Percentiles rank a stretch among this genome's conserved stretches.
phyloP scores from a whole-genome alignment of 2,113 vertebrate genomes.

The Condylura cristata region DNA sequence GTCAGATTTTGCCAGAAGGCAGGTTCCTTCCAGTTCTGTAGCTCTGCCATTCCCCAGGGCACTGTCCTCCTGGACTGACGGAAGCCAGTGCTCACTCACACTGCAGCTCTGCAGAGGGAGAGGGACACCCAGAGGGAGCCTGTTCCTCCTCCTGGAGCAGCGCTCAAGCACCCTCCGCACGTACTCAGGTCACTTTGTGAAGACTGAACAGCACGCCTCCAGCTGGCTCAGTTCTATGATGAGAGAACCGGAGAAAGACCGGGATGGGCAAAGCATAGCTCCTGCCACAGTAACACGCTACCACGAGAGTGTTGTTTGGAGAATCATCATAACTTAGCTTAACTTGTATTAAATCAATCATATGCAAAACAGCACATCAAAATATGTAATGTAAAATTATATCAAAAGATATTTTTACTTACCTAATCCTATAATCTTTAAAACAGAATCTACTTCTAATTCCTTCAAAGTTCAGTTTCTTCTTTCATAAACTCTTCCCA shows the following conservation, averaged over 20 bases:
- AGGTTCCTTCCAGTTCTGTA: not conserved
- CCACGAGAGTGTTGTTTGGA: not conserved
- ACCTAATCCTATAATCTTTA: not conserved
- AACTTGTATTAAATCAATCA: not conserved
- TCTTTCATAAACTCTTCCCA: not conserved
- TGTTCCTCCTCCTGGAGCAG: not conserved
- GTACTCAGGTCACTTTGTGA: not conserved
- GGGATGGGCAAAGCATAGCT: not conserved
- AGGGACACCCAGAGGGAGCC: not conserved
- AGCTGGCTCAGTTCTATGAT: not conserved
- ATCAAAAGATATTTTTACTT: constrained; percentile 14
- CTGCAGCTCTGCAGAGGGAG: not conserved
- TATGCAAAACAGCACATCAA: not conserved
- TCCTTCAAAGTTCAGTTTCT: not conserved
- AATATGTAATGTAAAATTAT: not conserved
- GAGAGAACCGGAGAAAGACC: not conserved
- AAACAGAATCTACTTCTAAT: constrained; percentile 19
- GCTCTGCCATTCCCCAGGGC: not conserved
- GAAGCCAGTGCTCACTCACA: not conserved
- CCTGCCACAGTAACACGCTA: not conserved
- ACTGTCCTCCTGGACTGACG: not conserved
- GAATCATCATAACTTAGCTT: constrained; percentile 23
- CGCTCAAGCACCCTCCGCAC: not conserved
- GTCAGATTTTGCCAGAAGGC: not conserved
- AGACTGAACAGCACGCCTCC: not conserved